Evolutionary conservation across 2,113 vertebrate species (phyloP).

Genomic region (Hydrolagus affinis): DNA sequence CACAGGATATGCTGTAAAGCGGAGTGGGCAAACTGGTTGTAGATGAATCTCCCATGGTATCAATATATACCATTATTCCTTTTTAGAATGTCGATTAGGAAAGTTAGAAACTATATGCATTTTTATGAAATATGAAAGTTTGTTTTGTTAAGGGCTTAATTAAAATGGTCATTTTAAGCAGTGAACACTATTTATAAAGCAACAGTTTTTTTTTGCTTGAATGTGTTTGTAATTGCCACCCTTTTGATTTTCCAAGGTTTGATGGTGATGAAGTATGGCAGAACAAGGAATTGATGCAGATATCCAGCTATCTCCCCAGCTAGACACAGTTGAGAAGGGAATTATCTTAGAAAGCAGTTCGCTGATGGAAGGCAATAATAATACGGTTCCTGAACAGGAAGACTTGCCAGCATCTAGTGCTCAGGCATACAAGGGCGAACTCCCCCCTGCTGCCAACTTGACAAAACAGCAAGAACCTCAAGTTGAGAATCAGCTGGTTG

Average conservation of each 20-base stretch:
- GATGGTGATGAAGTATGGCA: not conserved
- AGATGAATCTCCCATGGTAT: not conserved
- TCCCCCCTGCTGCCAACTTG: not conserved
- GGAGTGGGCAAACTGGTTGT: not conserved
- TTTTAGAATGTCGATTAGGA: not conserved
- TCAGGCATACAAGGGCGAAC: not conserved
- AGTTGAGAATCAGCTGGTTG: not conserved
- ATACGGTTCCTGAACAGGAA: not conserved
- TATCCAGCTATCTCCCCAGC: not conserved
- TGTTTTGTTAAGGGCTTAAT: not conserved
- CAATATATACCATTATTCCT: not conserved
- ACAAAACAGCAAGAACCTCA: not conserved
- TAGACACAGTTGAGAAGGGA: not conserved
- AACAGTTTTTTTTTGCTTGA: not conserved
- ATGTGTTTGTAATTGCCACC: not conserved
- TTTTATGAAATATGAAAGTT: not conserved
- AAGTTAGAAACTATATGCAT: not conserved
- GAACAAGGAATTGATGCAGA: not conserved
- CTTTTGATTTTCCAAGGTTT: not conserved
- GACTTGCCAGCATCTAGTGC: not conserved
- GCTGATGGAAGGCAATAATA: not conserved
- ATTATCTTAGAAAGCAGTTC: not conserved
- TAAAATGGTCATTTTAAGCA: not conserved
- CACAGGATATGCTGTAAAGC: too few species aligned
- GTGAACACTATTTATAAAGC: not conserved